Evolutionary conservation across 2,113 vertebrate genomes (phyloP).

Genomic region (Cryptomyrus ogoouensis): DNA sequence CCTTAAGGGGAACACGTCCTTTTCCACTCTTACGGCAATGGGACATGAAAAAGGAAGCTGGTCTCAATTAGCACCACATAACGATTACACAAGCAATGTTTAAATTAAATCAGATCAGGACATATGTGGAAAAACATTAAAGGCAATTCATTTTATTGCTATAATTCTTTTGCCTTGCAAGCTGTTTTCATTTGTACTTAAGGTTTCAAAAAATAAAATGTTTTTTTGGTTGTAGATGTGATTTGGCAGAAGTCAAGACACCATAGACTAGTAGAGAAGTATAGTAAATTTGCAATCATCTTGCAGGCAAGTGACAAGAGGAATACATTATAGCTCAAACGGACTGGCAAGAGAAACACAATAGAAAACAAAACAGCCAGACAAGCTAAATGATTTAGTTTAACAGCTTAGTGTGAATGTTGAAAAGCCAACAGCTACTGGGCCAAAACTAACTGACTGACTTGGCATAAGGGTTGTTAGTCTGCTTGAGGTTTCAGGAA

Average conservation of each 20-base stretch:
- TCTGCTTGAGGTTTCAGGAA: neutral
- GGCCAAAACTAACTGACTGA: neutral
- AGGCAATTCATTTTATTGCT: conserved; percentile 30
- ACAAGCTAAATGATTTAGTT: neutral
- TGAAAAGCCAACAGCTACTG: conserved; percentile 3
- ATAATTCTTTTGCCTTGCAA: conserved; percentile 41
- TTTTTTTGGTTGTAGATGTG: conserved; percentile 35
- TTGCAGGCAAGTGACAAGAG: conserved; percentile 33
- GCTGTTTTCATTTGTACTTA: conserved; percentile 42
- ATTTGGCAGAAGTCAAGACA: conserved; percentile 38
- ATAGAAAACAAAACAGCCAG: neutral
- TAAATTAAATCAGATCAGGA: conserved; percentile 34
- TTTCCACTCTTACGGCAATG: neutral
- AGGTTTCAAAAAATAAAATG: conserved; percentile 44
- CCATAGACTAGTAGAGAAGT: conserved; percentile 44
- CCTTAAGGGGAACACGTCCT: neutral
- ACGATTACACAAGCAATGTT: conserved; percentile 26
- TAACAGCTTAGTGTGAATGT: neutral
- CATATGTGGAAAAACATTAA: conserved; percentile 11
- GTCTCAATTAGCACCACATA: conserved; percentile 37
- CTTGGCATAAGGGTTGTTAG: neutral
- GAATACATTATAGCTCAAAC: conserved; percentile 40
- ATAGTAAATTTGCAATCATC: conserved; percentile 41
- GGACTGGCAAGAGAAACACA: conserved; percentile 25
- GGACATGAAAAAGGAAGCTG: conserved; percentile 25